Evolutionary conservation across 2,797 vertebrate genomes (phyloP).

Genomic region (Margarornis squamiger): DNA sequence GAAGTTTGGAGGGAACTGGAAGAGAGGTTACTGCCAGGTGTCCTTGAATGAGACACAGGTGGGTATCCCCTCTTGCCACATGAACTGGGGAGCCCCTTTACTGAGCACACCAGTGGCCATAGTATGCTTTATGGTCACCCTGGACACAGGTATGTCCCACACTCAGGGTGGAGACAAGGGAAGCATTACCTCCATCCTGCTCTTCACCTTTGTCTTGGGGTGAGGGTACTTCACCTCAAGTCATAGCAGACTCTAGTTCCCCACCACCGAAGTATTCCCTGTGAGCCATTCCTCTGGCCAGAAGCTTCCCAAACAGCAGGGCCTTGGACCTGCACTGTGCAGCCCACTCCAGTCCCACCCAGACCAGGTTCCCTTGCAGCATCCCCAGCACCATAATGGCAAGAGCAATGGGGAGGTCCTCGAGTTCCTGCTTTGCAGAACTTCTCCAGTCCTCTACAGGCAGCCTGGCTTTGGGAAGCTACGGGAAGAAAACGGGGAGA

Average conservation of each 20-base stretch:
- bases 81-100: background rate
- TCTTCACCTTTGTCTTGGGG: background rate
- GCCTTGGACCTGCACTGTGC: background rate
- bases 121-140: background rate
- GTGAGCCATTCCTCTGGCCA: background rate
- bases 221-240: background rate
- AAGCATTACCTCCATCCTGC: background rate
- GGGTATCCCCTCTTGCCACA: background rate
- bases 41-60: background rate
- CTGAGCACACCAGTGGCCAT: fast-evolving
- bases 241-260: background rate
- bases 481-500: background rate
- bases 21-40: background rate
- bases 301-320: background rate
- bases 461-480: background rate
- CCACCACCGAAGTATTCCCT: background rate
- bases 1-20: background rate
- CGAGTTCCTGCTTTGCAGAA: background rate
- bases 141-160: background rate
- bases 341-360: background rate
- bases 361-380: background rate
- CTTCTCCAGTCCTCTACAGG: background rate
- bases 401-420: background rate
- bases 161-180: background rate
- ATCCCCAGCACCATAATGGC: background rate